A percentile compares a stretch with the other conserved stretches of the same genome.
Conservation (phyloP, 2,797 vertebrate species). For the Apogon hyalosoma region DNA sequence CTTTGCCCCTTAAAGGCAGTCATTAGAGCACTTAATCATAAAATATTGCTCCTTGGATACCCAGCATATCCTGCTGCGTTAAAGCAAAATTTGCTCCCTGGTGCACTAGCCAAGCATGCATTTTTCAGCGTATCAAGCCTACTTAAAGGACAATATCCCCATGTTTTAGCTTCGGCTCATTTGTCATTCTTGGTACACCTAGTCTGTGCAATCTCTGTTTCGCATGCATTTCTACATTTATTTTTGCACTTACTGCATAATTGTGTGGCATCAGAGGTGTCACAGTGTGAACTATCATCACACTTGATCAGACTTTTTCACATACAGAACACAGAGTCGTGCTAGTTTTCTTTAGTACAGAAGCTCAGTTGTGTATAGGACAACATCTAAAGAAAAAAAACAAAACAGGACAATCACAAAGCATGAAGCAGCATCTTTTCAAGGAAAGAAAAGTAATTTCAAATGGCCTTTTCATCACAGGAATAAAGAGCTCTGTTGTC, state of each 20-base stretch:
- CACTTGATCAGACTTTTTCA: conserved; percentile 2
- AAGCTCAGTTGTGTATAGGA: neutral
- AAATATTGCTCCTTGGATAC: conserved; percentile 59
- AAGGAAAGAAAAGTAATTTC: conserved; percentile 8
- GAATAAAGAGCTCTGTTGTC: conserved; percentile 29
- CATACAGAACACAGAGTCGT: neutral
- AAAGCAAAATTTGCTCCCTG: conserved; percentile 29
- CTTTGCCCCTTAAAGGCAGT: conserved; percentile 55
- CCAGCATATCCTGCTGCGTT: conserved; percentile 36
- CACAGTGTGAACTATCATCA: neutral
- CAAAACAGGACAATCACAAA: neutral
- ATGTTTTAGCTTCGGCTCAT: conserved; percentile 30
- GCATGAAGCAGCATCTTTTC: conserved; percentile 23
- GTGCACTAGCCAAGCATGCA: conserved; percentile 29
- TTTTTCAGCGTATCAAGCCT: conserved; percentile 53
- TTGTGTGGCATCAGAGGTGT: neutral
- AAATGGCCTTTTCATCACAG: conserved; percentile 60
- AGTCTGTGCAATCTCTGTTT: conserved; percentile 15
- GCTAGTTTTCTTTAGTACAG: neutral
- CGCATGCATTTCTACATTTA: conserved; percentile 20
- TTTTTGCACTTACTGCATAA: conserved; percentile 27
- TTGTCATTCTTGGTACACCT: conserved; percentile 28
- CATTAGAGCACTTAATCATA: conserved; percentile 71
- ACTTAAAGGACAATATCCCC: conserved; percentile 41
- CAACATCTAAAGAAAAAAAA: neutral